Evolutionary conservation across 2,888 invertebrate species (phyloP).

Genomic region (Palloptera scutellata): DNA sequence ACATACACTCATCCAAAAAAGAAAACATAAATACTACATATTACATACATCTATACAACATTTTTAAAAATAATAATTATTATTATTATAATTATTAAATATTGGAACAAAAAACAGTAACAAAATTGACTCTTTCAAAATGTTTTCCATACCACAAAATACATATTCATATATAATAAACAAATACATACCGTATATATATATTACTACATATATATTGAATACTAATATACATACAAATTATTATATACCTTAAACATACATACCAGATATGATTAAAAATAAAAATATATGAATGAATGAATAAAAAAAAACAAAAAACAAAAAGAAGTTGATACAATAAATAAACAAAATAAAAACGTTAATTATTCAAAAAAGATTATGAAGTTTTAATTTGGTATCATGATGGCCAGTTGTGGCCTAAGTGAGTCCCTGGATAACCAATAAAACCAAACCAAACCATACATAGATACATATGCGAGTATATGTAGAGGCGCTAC

Average conservation of each 20-base stretch:
- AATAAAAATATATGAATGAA: constrained; percentile 2
- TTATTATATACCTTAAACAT: background rate
- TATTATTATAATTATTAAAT: constrained; percentile 9
- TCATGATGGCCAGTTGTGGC: background rate
- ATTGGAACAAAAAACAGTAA: too few species aligned
- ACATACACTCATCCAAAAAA: background rate
- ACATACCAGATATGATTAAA: background rate
- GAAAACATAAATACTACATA: background rate
- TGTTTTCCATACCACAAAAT: background rate
- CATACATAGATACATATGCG: too few species aligned
- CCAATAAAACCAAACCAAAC: too few species aligned
- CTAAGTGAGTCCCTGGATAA: too few species aligned
- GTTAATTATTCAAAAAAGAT: background rate
- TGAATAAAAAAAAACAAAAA: constrained; percentile 8
- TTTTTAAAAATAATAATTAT: background rate
- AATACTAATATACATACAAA: constrained; percentile 12
- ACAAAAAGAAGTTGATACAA: constrained; percentile 5
- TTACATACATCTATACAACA: background rate
- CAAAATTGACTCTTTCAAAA: too few species aligned
- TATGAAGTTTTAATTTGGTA: background rate
- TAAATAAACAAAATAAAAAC: background rate
- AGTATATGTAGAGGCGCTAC: too few species aligned
- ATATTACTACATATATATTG: too few species aligned
- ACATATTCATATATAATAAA: constrained; percentile 10
- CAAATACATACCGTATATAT: too few species aligned